These are phyloP conservation scores for Hyaena hyaena DNA, from an alignment of 2,113 vertebrate genomes.

Conservation along the genomic window DNA sequence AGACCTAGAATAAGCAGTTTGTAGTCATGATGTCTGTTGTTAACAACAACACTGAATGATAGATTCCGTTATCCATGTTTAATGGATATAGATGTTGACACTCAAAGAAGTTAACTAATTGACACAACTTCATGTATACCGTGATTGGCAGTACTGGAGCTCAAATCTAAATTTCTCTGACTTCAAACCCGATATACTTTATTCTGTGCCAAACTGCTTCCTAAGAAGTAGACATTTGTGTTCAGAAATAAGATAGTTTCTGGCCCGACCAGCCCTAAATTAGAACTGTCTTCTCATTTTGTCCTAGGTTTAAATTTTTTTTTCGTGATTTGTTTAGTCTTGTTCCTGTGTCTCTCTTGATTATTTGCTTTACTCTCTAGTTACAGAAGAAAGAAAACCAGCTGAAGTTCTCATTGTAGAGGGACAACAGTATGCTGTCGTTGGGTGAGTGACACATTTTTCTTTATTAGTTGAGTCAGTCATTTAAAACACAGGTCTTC, in stretches of 20 bases:
- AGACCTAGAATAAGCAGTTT: not conserved
- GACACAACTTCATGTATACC: not conserved
- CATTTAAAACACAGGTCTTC: constrained; percentile 37
- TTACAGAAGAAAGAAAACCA: constrained; percentile 92
- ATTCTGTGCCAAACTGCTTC: not conserved
- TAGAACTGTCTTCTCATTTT: not conserved
- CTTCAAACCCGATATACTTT: not conserved
- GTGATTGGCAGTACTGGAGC: not conserved
- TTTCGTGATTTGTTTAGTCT: constrained; percentile 27
- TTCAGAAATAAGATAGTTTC: constrained; percentile 37
- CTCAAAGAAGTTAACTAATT: constrained; percentile 12
- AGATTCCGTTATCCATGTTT: not conserved
- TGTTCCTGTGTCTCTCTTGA: constrained; percentile 38
- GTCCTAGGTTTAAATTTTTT: constrained; percentile 26
- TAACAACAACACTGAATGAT: not conserved
- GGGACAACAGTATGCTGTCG: constrained; percentile 95
- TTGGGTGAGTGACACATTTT: constrained; percentile 90
- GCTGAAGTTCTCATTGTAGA: constrained; percentile 93
- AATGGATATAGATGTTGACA: not conserved
- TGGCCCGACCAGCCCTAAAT: not conserved
- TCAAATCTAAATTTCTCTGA: constrained; percentile 26
- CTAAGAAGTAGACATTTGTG: not conserved
- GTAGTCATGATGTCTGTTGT: not conserved
- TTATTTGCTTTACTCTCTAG: constrained; percentile 83
- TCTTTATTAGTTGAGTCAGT: constrained; percentile 54